A percentile compares a stretch with the other conserved stretches of the same genome.
These are phyloP conservation scores for Aphidius colemani DNA, from an alignment of 2,888 invertebrate genomes.

Conservation along the genomic window DNA sequence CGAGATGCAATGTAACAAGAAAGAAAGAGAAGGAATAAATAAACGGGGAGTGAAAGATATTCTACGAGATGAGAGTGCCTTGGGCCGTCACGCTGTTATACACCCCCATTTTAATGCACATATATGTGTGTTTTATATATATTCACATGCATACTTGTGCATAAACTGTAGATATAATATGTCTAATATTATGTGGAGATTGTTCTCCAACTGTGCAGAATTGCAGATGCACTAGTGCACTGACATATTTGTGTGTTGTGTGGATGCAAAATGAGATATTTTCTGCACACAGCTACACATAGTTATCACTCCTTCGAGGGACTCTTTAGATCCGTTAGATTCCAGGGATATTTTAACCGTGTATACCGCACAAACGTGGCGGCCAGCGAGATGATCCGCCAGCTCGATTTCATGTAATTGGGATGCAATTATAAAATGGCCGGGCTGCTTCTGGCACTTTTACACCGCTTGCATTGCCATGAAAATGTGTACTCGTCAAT, in stretches of 20 bases:
- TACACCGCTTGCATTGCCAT: slow-evolving; percentile 36
- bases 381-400: slow-evolving; percentile 40
- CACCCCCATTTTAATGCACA: slow-evolving; percentile 37
- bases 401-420: slow-evolving; percentile 46
- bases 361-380: slow-evolving; percentile 10
- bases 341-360: slow-evolving; percentile 40
- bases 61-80: slow-evolving; percentile 45
- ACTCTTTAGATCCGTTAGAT: slow-evolving; percentile 49
- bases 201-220: too few relatives aligned
- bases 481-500: background rate
- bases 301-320: slow-evolving; percentile 36
- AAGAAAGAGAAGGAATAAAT: slow-evolving; percentile 29
- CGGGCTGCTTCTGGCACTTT: slow-evolving; percentile 41
- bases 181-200: too few relatives aligned
- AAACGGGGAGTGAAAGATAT: slow-evolving; percentile 34
- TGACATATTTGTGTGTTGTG: background rate
- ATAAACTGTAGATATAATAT: slow-evolving; percentile 22
- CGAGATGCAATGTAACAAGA: slow-evolving; percentile 33
- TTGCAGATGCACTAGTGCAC: background rate
- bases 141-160: slow-evolving; percentile 33
- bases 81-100: slow-evolving; percentile 42
- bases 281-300: slow-evolving; percentile 40
- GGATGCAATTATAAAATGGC: slow-evolving; percentile 48
- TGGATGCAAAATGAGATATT: background rate
- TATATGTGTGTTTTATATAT: slow-evolving; percentile 9